A percentile compares a stretch with the other conserved stretches of the same genome.
Evolutionary conservation across 1,140 invertebrate species (phyloP).

Genomic region (Teleogryllus occipitalis): DNA sequence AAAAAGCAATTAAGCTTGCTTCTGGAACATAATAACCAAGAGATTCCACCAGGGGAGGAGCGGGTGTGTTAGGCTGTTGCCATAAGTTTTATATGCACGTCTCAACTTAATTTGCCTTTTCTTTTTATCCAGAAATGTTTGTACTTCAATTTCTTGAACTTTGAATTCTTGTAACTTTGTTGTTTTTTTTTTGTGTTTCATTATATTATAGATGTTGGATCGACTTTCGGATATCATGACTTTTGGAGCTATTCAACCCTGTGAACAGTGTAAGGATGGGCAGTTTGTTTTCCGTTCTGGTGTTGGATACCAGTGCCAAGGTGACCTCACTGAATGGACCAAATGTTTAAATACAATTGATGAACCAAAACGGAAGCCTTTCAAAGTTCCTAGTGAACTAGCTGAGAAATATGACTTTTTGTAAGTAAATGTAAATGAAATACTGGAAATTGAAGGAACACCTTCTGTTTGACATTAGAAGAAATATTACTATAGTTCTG

Average conservation of each 20-base stretch:
- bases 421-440: conserved; percentile 33
- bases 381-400: conserved; percentile 61
- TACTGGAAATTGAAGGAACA: neutral
- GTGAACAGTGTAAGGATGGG: conserved; percentile 68
- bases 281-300: conserved; percentile 63
- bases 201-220: conserved; percentile 56
- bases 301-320: conserved; percentile 67
- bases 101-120: neutral
- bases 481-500: too few relatives aligned
- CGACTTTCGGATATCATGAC: conserved; percentile 71
- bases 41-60: conserved; percentile 51
- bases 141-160: neutral
- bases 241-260: conserved; percentile 76
- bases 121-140: neutral
- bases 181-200: conserved; percentile 21
- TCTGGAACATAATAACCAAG: conserved; percentile 64
- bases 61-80: conserved; percentile 40
- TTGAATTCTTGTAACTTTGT: neutral
- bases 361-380: conserved; percentile 63
- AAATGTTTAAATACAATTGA: conserved; percentile 69
- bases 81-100: conserved; percentile 16
- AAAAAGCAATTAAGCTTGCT: conserved; percentile 53
- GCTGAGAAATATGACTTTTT: conserved; percentile 53
- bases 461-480: too few relatives aligned
- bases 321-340: conserved; percentile 81